Evolutionary conservation across 2,797 vertebrate species (phyloP).

Genomic region (Orestias chungarensis): DNA sequence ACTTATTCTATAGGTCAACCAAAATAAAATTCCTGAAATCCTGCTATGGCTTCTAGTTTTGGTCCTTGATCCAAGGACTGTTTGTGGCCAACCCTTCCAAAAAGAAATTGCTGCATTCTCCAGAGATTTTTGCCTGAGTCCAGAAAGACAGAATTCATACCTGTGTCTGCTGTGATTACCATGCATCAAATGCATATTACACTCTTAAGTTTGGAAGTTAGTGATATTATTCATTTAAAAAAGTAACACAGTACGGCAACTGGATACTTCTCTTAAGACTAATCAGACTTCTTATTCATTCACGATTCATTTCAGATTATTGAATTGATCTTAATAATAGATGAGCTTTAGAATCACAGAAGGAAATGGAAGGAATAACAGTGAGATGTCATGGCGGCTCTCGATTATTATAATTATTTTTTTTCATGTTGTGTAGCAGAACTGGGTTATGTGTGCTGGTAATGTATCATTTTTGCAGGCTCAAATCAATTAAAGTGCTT

Average conservation of each 20-base stretch:
- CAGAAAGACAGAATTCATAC: constrained; percentile 50
- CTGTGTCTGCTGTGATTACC: constrained; percentile 67
- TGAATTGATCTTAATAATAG: constrained; percentile 67
- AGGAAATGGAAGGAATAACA: constrained; percentile 49
- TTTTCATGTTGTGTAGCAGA: constrained; percentile 50
- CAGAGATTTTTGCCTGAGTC: constrained; percentile 73
- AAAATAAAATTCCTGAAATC: background rate
- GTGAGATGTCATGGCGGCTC: constrained; percentile 40
- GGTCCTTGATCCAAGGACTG: background rate
- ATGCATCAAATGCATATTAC: constrained; percentile 64
- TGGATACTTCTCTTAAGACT: constrained; percentile 60
- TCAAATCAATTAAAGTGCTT: constrained; percentile 74
- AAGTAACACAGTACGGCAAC: constrained; percentile 54
- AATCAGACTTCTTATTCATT: constrained; percentile 64
- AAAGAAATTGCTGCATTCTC: constrained; percentile 67
- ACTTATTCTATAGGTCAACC: too few relatives aligned
- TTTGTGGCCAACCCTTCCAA: background rate
- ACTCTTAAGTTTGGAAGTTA: constrained; percentile 60
- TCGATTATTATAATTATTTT: too few relatives aligned
- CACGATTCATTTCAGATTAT: constrained; percentile 56
- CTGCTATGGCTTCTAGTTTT: background rate
- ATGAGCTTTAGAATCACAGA: constrained; percentile 55
- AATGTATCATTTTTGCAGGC: constrained; percentile 60
- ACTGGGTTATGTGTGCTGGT: constrained; percentile 58
- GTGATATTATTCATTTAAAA: constrained; percentile 63